Base-by-base conservation (phyloP, 2,797 vertebrate species). In the Tokudaia tokunoshimensis region DNA sequence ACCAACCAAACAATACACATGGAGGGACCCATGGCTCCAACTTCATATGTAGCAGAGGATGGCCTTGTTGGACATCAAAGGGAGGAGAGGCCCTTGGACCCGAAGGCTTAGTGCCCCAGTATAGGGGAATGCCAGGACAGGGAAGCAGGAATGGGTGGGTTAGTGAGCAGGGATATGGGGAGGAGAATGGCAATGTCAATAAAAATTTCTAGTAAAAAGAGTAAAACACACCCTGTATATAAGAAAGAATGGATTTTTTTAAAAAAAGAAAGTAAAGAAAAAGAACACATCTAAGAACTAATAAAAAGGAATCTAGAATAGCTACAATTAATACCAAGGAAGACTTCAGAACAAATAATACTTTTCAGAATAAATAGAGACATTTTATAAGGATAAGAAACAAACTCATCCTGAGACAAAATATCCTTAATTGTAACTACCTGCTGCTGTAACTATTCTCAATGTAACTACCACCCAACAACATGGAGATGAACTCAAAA, bases 401-500 rank as follows among this genome's bases (percentile, higher is more conserved):
- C 63, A 59, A 37, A 8, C 59, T 79, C 22, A 70, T 26, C 50
- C 50, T 29, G n/a, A 88, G 22, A 57, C 5, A 7, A 84, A 89
- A 89, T 13, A 81, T 63, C 17, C 0, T 24, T 82, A 94, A 72
- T 10, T 72, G 13, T 72, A 41, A 8, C 17, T 34, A 70, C 9
- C 15, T 92, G 79, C 34, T 37, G 87, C 63, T 63, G 24, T 26
- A n/a, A 52, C 6, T 52, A n/a, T 70, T 24, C 19, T 70, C 50
- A 86, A 52, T 50, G 6, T 15, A n/a, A 85, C 82, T 52, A 24
- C 20, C 12, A 52, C 2, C 3, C 52, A 92, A 81, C 12, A 79
- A 59, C 11, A 10, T 89, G 26, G 85, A 91, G 78, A 67, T 34
- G 83, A 96, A 61, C 47, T 15, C 50, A 93, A 92, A 91, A 52